Evolutionary conservation across 2,888 invertebrate genomes (phyloP), one percentile per base, ranked within the genome.

Genomic region (Schizaphis graminum): DNA sequence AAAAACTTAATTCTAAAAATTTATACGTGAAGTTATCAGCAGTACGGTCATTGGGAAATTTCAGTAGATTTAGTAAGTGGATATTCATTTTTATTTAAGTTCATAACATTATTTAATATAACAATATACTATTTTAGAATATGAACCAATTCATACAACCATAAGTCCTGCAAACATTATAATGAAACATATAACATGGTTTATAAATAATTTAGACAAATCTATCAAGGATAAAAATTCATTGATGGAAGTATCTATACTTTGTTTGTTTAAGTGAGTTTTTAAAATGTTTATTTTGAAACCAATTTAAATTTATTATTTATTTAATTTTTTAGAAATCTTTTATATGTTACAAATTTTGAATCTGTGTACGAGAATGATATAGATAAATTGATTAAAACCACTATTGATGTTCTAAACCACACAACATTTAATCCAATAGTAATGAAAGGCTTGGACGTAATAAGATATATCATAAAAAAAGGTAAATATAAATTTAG

Each of bases 201-300:
- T 94, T 86, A 41, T 94, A 85, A 85, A 94, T 41, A 90, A 85
- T 49, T 90, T 94, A 41, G 85, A 90, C 41, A 86, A 90, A 61
- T 85, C 93, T 85, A 8, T 49, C 10, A 49, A 61, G 7, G 86
- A 90, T 61, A 35, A 56, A 24, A 90, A 90, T 90, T 49, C 90
- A 49, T 35, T 89, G 35, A 85, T 94, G 90, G 85, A 89, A 94
- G 41, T 94, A 49, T 94, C 93, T 61, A 86, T 94, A 61, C 93
- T 94, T n/a, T 94, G 90, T 85, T 90, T 94, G 61, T 67, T 94
- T 28, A 94, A 94, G 93, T 94, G 28, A 86, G 90, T 90, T 91
- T 61, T 35, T 21, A 67, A 61, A 88, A 41, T 85, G 5, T 49
- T 61, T 89, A 47, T 53, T 47, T 24, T 44, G 0, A 44, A 56